Conservation (phyloP, 2,113 vertebrate species). For the Formicarius rufipectus region DNA sequence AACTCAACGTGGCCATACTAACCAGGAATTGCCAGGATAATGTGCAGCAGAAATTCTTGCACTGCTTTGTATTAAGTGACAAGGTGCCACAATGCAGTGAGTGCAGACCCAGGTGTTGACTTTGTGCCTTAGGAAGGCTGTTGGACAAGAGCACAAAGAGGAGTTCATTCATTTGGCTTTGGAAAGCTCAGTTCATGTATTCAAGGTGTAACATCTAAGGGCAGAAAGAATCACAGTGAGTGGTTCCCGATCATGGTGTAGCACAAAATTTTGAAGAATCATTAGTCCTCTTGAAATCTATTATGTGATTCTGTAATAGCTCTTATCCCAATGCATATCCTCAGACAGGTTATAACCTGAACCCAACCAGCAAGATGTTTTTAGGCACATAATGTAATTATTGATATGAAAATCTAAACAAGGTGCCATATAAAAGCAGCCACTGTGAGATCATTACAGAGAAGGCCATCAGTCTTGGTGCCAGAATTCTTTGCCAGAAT, state of each 20-base stretch:
- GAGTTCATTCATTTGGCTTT: background rate
- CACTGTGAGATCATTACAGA: conserved; percentile 35
- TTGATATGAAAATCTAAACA: conserved; percentile 61
- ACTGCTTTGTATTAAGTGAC: background rate
- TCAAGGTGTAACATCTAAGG: background rate
- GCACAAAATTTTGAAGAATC: background rate
- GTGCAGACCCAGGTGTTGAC: background rate
- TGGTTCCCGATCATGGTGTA: background rate
- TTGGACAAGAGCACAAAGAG: background rate
- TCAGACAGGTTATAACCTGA: background rate
- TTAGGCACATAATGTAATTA: conserved; percentile 44
- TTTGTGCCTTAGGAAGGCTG: background rate
- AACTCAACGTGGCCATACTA: background rate
- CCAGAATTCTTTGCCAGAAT: conserved; percentile 34
- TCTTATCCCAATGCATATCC: background rate
- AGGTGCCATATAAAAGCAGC: conserved; percentile 35
- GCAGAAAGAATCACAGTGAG: background rate
- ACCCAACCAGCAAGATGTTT: conserved; percentile 5
- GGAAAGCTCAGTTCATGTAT: background rate
- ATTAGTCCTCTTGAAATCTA: background rate
- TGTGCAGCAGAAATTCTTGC: background rate
- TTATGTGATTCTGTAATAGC: background rate
- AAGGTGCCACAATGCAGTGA: background rate
- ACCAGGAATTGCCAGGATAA: background rate
- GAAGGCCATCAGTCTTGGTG: conserved; percentile 32